phyloP scores from a whole-genome alignment of 2,113 vertebrate genomes.

The Montifringilla adamsi region DNA sequence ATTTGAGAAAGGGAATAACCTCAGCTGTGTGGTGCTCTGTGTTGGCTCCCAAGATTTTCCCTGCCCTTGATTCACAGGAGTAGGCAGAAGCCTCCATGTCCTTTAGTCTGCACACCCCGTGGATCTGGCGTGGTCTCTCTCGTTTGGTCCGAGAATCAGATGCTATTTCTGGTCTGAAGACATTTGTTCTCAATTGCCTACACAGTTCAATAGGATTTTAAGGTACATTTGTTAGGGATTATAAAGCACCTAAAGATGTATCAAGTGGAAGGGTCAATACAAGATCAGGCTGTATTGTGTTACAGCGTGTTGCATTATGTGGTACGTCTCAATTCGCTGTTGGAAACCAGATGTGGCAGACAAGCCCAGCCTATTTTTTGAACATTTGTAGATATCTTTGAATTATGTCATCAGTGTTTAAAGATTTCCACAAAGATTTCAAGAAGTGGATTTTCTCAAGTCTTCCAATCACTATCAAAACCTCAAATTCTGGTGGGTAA shows the following conservation, averaged over 20 bases:
- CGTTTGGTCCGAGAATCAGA: background rate
- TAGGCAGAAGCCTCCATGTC: background rate
- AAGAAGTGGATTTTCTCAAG: background rate
- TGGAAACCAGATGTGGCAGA: slow-evolving; percentile 34
- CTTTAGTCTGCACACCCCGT: background rate
- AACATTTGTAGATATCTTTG: slow-evolving; percentile 8
- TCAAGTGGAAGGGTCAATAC: slow-evolving; percentile 53
- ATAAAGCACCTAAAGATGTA: slow-evolving; percentile 62
- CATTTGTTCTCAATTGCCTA: slow-evolving; percentile 61
- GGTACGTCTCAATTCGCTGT: slow-evolving; percentile 19
- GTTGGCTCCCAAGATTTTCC: background rate
- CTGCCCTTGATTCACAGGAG: background rate
- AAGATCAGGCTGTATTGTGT: slow-evolving; percentile 40
- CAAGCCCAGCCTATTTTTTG: slow-evolving; percentile 10
- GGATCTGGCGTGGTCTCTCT: background rate
- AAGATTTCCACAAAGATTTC: slow-evolving; percentile 11
- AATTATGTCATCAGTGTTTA: slow-evolving; percentile 34
- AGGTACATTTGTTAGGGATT: slow-evolving; percentile 60
- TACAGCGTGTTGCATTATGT: slow-evolving; percentile 3
- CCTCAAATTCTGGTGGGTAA: background rate
- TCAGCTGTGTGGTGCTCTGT: background rate
- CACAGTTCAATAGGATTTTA: slow-evolving; percentile 42
- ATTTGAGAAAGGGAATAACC: background rate
- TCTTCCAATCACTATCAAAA: background rate
- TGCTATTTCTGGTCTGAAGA: slow-evolving; percentile 37